Conservation (phyloP, 1,140 invertebrate species). For the Penaeus japonicus region DNA sequence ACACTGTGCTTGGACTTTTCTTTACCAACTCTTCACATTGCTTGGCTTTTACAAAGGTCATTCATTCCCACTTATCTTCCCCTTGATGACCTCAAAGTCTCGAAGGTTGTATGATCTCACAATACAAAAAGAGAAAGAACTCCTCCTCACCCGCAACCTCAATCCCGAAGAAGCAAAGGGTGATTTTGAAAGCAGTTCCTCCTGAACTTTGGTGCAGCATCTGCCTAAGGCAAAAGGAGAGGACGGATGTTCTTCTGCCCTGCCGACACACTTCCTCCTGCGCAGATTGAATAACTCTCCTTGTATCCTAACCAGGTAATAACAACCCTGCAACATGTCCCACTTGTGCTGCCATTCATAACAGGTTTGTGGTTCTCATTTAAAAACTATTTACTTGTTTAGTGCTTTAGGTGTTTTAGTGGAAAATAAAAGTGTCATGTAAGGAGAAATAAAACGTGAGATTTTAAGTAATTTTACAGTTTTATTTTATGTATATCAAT, state of each 20-base stretch:
- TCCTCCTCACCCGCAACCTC: conserved; percentile 9
- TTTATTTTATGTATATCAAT: no score
- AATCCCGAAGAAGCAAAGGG: background rate
- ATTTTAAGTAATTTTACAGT: no score
- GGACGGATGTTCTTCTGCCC: background rate
- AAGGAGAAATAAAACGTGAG: no score
- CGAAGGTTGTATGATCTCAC: background rate
- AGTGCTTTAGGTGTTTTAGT: no score
- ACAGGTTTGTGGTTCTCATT: background rate
- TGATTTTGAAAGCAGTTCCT: background rate
- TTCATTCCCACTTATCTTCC: no score
- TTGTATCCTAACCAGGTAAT: background rate
- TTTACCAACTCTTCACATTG: background rate
- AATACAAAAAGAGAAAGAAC: conserved; percentile 13
- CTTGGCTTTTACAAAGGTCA: no score
- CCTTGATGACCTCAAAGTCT: conserved; percentile 7
- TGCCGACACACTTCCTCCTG: no score
- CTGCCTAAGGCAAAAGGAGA: no score
- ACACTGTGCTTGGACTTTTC: background rate
- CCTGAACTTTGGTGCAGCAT: background rate
- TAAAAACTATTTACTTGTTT: no score
- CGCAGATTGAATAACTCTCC: background rate
- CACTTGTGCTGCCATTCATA: conserved; percentile 2
- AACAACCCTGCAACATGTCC: background rate
- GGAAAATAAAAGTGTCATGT: no score